Percentiles rank a stretch among this genome's conserved stretches.
Conservation (phyloP, 2,888 invertebrate species). For the Zaprionus obscuricornis region DNA sequence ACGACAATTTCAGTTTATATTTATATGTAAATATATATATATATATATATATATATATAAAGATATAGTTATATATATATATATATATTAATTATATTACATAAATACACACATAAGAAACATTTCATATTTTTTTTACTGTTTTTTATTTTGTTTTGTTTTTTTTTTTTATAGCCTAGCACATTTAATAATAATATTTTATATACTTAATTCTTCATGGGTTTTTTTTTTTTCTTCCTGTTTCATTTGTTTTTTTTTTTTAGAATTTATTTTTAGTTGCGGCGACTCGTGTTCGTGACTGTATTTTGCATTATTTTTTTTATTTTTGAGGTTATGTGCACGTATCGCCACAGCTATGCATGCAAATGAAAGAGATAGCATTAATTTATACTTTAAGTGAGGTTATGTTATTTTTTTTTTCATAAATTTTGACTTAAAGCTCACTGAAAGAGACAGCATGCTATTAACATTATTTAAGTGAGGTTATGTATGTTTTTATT, state of each 20-base stretch:
- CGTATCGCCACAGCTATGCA: conserved; percentile 6
- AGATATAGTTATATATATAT: conserved; percentile 20
- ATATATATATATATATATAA: conserved; percentile 46
- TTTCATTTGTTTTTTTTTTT: neutral
- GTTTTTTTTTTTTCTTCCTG: conserved; percentile 1
- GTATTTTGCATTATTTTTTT: neutral
- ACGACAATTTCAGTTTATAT: conserved; percentile 3
- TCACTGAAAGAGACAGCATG: no score
- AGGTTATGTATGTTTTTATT: no score
- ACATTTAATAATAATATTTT: conserved; percentile 20
- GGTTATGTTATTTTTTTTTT: no score
- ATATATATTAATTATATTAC: conserved; percentile 44
- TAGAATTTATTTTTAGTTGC: neutral
- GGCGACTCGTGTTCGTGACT: no score
- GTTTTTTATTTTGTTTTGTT: no score
- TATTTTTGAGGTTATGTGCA: conserved; percentile 25
- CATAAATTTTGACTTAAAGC: no score
- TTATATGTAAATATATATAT: conserved; percentile 41
- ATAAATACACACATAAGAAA: conserved; percentile 73
- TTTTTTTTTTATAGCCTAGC: conserved; percentile 28
- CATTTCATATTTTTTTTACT: no score
- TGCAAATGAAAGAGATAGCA: conserved; percentile 32
- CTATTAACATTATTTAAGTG: no score
- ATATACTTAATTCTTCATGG: neutral
- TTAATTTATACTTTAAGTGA: no score